phyloP scores from a whole-genome alignment of 2,113 vertebrate species.

The Anolis carolinensis region DNA sequence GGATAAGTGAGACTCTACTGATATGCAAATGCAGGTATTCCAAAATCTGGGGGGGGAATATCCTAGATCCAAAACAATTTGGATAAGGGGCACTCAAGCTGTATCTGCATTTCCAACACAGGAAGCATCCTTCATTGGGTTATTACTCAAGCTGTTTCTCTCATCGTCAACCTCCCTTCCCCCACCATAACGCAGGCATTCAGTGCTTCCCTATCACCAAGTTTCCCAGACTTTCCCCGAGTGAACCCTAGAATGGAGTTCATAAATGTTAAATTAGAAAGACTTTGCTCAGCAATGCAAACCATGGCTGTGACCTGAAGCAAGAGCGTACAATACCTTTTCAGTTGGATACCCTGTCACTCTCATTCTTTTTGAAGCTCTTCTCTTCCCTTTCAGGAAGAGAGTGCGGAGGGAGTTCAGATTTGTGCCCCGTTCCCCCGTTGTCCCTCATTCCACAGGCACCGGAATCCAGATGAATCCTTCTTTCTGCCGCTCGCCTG shows the following conservation, averaged over 20 bases:
- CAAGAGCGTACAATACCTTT: slow-evolving; percentile 69
- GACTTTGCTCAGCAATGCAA: slow-evolving; percentile 72
- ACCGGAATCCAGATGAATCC: slow-evolving; percentile 64
- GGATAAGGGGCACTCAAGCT: not conserved
- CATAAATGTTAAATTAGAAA: slow-evolving; percentile 80
- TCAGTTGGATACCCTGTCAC: slow-evolving; percentile 66
- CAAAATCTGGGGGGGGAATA: too few species aligned
- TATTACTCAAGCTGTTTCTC: not conserved
- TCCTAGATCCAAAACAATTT: too few species aligned
- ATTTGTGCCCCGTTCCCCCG: slow-evolving; percentile 66
- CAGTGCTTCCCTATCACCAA: slow-evolving; percentile 17
- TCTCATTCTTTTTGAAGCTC: slow-evolving; percentile 83
- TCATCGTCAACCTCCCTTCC: not conserved
- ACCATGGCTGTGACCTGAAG: slow-evolving; percentile 74
- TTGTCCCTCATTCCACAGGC: slow-evolving; percentile 74
- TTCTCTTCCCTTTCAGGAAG: slow-evolving; percentile 70
- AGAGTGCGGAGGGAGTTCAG: slow-evolving; percentile 68
- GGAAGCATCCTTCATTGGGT: fast-evolving
- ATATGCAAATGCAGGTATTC: too few species aligned
- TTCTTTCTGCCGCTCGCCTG: slow-evolving; percentile 17
- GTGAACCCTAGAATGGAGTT: slow-evolving; percentile 58
- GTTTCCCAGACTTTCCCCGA: slow-evolving; percentile 32
- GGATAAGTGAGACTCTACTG: too few species aligned
- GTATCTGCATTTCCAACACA: fast-evolving
- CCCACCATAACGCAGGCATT: not conserved